A percentile compares a stretch with the other conserved stretches of the same genome.
Conservation (phyloP, 2,113 vertebrate species). For the Bufo gargarizans region DNA sequence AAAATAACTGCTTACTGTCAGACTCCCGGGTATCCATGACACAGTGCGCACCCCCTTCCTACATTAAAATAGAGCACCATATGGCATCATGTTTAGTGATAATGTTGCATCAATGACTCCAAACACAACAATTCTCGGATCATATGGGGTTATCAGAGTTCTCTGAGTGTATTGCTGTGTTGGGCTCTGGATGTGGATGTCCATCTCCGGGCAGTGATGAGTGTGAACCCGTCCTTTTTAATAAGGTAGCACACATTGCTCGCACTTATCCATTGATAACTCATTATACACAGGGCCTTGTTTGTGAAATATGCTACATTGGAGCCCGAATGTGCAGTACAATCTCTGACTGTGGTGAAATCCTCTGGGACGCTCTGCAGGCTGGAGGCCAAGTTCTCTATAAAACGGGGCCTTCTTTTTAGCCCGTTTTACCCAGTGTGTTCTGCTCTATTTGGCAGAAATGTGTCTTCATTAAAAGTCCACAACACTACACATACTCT, state of each 20-base stretch:
- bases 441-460: slow-evolving; percentile 66
- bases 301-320: slow-evolving; percentile 26
- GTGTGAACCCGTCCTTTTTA: neutral
- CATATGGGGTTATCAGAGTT: no score
- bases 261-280: slow-evolving; percentile 49
- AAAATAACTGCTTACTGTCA: no score
- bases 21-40: no score
- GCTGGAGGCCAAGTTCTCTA: slow-evolving; percentile 67
- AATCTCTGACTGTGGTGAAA: slow-evolving; percentile 64
- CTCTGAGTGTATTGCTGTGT: neutral
- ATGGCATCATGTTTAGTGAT: no score
- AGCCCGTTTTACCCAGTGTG: slow-evolving; percentile 66
- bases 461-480: slow-evolving; percentile 71
- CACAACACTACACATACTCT: slow-evolving; percentile 70
- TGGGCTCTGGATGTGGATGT: neutral
- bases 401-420: slow-evolving; percentile 70
- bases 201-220: slow-evolving; percentile 16
- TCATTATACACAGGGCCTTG: slow-evolving; percentile 37
- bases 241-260: slow-evolving; percentile 35
- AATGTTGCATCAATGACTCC: no score
- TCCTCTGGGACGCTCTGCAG: slow-evolving; percentile 62
- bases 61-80: no score
- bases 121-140: no score
- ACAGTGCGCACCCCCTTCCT: no score
- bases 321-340: slow-evolving; percentile 41